Conservation (phyloP, 2,888 invertebrate genomes). For the Drosophila helvetica region DNA sequence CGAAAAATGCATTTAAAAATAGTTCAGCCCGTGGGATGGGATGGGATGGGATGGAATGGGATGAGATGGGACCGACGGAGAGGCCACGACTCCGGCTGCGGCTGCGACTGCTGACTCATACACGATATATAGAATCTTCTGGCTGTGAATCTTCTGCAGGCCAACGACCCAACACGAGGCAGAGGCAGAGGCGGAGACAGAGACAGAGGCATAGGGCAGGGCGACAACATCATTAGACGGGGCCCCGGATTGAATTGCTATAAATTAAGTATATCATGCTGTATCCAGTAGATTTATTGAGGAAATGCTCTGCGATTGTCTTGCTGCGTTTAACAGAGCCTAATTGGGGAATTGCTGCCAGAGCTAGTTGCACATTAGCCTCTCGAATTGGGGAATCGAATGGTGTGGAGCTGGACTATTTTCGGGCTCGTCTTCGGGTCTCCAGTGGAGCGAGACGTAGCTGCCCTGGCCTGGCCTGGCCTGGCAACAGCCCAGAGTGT, state of each 20-base stretch:
- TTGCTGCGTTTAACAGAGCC: conserved; percentile 69
- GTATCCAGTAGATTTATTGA: conserved; percentile 57
- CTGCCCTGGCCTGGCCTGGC: conserved; percentile 27
- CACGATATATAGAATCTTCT: conserved; percentile 1
- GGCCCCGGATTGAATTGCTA: conserved; percentile 25
- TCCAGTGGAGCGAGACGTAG: conserved; percentile 59
- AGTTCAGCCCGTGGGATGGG: conserved; percentile 54
- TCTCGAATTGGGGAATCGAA: conserved; percentile 11
- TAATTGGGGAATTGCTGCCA: conserved; percentile 29
- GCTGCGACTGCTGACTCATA: not conserved
- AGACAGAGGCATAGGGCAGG: conserved; percentile 6
- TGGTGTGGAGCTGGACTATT: conserved; percentile 25
- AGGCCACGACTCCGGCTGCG: not conserved
- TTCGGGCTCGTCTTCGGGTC: conserved; percentile 23
- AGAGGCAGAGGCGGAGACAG: conserved; percentile 14
- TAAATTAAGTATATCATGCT: conserved; percentile 33
- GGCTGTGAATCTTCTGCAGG: conserved; percentile 48
- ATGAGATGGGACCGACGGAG: not conserved
- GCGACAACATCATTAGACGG: conserved; percentile 67
- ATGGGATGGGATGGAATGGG: conserved; percentile 17
- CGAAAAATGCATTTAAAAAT: conserved; percentile 71
- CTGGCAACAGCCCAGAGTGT: conserved; percentile 33
- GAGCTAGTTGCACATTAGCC: conserved; percentile 28
- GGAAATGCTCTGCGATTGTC: conserved; percentile 68
- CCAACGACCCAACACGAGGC: conserved; percentile 65